These are phyloP conservation scores for Procambarus virginalis DNA, from an alignment of 1,140 invertebrate species.

Conservation along the genomic window DNA sequence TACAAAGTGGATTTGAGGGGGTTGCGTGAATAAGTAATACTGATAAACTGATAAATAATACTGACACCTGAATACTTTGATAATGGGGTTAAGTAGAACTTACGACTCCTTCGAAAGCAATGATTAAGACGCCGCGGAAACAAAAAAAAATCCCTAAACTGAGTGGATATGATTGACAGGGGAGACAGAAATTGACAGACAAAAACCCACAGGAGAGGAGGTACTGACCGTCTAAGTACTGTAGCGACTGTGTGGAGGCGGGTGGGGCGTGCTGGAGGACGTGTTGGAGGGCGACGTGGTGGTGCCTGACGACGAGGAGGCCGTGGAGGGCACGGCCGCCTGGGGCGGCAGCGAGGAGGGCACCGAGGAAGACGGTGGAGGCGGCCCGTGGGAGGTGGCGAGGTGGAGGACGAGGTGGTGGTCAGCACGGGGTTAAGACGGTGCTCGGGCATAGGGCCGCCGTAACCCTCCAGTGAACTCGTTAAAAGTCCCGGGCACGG, in stretches of 20 bases:
- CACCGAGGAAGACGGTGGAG: slow-evolving; percentile 25
- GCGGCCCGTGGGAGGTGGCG: slow-evolving; percentile 23
- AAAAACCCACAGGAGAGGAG: background rate
- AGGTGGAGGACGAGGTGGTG: slow-evolving; percentile 34
- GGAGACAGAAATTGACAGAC: no score
- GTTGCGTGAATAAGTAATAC: no score
- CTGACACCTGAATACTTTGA: no score
- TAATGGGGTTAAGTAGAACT: no score
- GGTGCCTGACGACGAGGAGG: no score
- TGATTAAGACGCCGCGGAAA: no score
- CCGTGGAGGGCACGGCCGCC: slow-evolving; percentile 52
- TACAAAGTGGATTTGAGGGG: no score
- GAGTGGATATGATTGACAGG: no score
- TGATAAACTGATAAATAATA: no score
- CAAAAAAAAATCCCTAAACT: no score
- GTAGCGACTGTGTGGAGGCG: slow-evolving; percentile 76
- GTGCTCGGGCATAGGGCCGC: slow-evolving; percentile 55
- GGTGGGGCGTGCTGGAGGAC: slow-evolving; percentile 75
- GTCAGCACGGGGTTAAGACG: slow-evolving; percentile 58
- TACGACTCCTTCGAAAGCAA: no score
- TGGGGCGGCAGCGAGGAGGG: slow-evolving; percentile 43
- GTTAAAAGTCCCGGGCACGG: slow-evolving; percentile 85
- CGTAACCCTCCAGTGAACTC: slow-evolving; percentile 80
- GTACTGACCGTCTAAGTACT: slow-evolving; percentile 70
- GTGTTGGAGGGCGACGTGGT: slow-evolving; percentile 70